These are phyloP conservation scores for Tiliacea aurago DNA, from an alignment of 2,888 invertebrate genomes.

Conservation along the genomic window DNA sequence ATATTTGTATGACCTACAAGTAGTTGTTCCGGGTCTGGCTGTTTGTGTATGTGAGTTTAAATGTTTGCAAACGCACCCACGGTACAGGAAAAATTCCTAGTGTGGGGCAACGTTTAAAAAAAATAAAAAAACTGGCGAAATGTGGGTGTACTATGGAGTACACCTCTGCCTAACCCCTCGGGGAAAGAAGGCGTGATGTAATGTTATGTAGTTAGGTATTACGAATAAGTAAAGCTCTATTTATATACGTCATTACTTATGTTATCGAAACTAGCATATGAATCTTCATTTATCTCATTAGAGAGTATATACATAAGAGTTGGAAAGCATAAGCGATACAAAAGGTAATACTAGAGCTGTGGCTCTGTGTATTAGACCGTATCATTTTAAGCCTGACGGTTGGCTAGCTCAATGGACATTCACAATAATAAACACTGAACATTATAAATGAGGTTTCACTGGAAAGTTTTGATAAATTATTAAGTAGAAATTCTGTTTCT, in stretches of 20 bases:
- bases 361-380: constrained; percentile 7
- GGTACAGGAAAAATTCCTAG: too few species aligned
- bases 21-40: too few species aligned
- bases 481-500: background rate
- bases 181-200: too few species aligned
- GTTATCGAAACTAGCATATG: background rate
- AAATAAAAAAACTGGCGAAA: too few species aligned
- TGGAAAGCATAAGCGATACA: background rate
- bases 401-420: constrained; percentile 3
- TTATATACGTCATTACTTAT: background rate
- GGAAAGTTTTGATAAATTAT: background rate
- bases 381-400: background rate
- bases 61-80: too few species aligned
- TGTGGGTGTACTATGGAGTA: too few species aligned
- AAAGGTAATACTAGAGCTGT: background rate
- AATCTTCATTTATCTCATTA: background rate
- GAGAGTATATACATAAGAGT: background rate
- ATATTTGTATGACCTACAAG: too few species aligned
- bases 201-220: background rate
- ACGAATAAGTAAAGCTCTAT: background rate
- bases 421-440: background rate
- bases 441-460: background rate
- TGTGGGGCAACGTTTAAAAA: too few species aligned
- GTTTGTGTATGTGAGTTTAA: too few species aligned
- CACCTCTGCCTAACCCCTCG: too few species aligned